Evolutionary conservation across 2,797 vertebrate species (phyloP).

Genomic region (Pipistrellus nathusii): DNA sequence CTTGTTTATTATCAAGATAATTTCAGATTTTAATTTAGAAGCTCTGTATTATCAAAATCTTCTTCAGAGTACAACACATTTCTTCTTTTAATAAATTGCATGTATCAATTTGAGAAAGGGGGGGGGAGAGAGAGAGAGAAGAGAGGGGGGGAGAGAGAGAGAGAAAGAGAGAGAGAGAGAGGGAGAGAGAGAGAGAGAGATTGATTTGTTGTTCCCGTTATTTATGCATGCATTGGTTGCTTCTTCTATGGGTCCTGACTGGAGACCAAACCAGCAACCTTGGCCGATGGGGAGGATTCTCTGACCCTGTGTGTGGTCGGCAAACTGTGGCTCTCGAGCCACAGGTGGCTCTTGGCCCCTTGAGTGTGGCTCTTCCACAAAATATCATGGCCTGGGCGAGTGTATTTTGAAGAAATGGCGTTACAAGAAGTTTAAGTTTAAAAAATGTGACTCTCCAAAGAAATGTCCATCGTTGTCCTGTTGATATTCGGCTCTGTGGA

Average conservation of each 20-base stretch:
- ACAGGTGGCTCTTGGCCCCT: no score
- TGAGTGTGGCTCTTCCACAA: no score
- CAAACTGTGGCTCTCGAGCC: no score
- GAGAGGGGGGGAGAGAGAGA: no score
- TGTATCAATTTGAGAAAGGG: not conserved
- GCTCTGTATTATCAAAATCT: not conserved
- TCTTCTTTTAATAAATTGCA: not conserved
- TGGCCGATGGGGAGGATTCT: not conserved
- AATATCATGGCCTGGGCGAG: no score
- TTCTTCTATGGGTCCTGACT: not conserved
- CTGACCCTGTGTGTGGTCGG: not conserved
- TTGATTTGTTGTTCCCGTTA: not conserved
- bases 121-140: not conserved
- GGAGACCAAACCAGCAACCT: not conserved
- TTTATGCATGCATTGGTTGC: not conserved
- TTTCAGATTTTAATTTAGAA: conserved; percentile 48
- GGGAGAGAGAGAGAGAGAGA: no score
- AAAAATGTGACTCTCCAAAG: no score
- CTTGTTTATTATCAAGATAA: not conserved
- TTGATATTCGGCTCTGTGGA: no score
- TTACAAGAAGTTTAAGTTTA: no score
- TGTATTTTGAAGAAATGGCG: no score
- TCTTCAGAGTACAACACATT: conserved; percentile 3
- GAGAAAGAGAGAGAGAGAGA: not conserved
- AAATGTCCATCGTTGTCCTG: no score